These are phyloP conservation scores for Plecotus auritus DNA, from an alignment of 2,113 vertebrate genomes.

Conservation along the genomic window DNA sequence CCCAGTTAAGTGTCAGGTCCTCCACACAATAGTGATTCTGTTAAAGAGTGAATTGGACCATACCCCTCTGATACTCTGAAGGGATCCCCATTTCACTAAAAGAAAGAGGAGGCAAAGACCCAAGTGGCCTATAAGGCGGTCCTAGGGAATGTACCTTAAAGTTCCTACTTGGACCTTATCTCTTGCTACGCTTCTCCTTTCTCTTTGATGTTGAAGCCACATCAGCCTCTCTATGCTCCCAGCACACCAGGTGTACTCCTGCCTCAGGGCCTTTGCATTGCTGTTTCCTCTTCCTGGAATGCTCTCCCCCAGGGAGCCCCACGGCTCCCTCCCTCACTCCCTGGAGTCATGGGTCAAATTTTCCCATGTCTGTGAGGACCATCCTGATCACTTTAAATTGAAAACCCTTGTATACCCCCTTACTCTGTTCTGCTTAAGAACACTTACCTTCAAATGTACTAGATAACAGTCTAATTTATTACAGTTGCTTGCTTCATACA, in stretches of 20 bases:
- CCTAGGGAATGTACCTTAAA: not conserved
- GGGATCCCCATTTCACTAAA: not conserved
- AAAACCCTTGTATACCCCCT: not conserved
- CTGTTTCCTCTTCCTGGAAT: not conserved
- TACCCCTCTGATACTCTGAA: not conserved
- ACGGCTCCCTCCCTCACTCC: not conserved
- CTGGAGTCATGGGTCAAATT: not conserved
- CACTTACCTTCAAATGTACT: not conserved
- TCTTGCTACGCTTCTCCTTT: not conserved
- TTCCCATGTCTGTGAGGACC: not conserved
- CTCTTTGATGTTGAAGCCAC: not conserved
- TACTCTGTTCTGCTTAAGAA: not conserved
- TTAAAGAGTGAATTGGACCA: not conserved
- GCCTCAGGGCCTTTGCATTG: not conserved
- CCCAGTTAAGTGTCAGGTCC: not conserved
- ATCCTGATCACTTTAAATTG: not conserved
- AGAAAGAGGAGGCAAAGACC: not conserved
- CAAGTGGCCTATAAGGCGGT: not conserved
- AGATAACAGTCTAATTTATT: not conserved
- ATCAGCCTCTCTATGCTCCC: accelerated
- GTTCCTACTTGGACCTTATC: not conserved
- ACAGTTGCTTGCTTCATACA: not conserved
- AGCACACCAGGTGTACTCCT: accelerated
- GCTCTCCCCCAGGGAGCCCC: not conserved
- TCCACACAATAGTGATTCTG: not conserved